Evolutionary conservation across 2,888 invertebrate genomes (phyloP).

Genomic region (Drosophila vallismaia): DNA sequence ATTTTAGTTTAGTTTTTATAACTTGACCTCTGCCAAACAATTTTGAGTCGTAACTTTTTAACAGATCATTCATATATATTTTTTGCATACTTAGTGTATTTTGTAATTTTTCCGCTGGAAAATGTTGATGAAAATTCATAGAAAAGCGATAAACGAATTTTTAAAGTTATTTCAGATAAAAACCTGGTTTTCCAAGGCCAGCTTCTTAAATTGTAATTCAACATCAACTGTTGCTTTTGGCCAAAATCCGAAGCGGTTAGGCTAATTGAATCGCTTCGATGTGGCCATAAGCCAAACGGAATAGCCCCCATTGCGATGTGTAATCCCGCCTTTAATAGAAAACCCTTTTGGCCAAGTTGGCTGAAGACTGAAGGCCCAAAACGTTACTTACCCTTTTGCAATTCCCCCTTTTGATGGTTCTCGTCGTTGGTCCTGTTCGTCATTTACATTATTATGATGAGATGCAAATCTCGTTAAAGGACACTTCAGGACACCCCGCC

Average conservation of each 20-base stretch:
- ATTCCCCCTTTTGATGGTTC: conserved; percentile 14
- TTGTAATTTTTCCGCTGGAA: too few species aligned
- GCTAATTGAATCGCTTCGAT: conserved; percentile 39
- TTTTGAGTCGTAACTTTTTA: too few species aligned
- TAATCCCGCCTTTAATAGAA: conserved; percentile 43
- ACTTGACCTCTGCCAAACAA: background rate
- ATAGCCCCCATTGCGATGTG: conserved; percentile 44
- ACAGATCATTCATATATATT: too few species aligned
- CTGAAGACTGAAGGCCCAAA: conserved; percentile 27
- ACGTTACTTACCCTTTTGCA: conserved; percentile 58
- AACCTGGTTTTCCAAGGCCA: too few species aligned
- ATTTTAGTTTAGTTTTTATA: background rate
- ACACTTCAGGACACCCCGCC: conserved; percentile 63
- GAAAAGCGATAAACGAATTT: too few species aligned
- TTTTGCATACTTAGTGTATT: too few species aligned
- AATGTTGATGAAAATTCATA: too few species aligned
- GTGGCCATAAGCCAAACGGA: conserved; percentile 24
- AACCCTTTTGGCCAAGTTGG: conserved; percentile 45
- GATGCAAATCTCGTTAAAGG: conserved; percentile 77
- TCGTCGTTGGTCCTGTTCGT: conserved; percentile 48
- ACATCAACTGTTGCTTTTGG: conserved; percentile 32
- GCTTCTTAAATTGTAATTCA: background rate
- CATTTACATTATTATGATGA: conserved; percentile 77
- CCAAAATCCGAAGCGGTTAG: conserved; percentile 22
- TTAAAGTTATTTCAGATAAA: too few species aligned